These are phyloP conservation scores for Danio aesculapii DNA, from an alignment of 2,797 vertebrate genomes.

Conservation along the genomic window DNA sequence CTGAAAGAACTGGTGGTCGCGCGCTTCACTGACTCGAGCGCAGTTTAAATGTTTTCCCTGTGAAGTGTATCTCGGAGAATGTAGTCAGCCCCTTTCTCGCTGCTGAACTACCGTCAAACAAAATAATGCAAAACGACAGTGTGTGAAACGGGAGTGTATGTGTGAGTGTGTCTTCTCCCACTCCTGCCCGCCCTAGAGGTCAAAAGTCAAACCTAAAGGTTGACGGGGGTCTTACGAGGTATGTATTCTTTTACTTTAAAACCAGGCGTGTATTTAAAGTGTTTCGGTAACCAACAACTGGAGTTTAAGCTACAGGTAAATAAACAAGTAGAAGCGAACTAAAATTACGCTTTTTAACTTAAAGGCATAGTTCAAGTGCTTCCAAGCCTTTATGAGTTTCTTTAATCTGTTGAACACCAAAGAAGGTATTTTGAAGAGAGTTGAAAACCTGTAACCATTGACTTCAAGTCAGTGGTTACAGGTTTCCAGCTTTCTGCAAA, in stretches of 20 bases:
- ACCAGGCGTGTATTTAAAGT: neutral
- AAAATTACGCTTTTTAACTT: neutral
- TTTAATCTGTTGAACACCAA: no score
- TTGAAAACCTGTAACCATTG: no score
- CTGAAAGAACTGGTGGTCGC: constrained; percentile 8
- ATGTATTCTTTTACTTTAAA: neutral
- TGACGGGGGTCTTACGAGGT: neutral
- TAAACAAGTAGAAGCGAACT: neutral
- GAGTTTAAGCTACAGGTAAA: neutral
- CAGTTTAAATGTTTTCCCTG: constrained; percentile 40
- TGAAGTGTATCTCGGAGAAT: neutral
- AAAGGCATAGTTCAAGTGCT: neutral
- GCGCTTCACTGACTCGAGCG: constrained; percentile 13
- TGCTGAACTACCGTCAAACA: neutral
- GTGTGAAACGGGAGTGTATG: neutral
- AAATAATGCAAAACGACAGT: neutral
- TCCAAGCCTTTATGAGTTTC: neutral
- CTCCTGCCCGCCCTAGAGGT: neutral
- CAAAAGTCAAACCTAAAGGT: neutral
- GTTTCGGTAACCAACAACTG: neutral
- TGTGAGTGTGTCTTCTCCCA: neutral
- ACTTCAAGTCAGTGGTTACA: no score
- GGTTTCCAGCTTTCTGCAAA: no score
- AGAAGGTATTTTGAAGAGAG: no score
- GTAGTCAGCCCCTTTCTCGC: constrained; percentile 34